Base-by-base conservation (phyloP, 2,113 vertebrate genomes). In the Mirza zaza region DNA sequence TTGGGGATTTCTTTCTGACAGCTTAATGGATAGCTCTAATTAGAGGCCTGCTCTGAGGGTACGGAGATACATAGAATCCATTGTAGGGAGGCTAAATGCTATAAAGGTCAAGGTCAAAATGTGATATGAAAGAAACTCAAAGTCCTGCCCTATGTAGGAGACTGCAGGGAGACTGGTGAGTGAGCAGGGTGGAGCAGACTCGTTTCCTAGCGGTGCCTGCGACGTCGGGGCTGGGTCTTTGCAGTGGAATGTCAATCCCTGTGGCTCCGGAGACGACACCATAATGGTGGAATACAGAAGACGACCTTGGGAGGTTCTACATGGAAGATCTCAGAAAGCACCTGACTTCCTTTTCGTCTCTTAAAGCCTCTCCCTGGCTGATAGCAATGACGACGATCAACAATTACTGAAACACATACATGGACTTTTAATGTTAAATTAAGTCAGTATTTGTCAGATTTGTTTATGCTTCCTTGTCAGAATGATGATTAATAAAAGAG, bases 21-120 rank as follows among this genome's bases (percentile, higher is more conserved):
- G 95, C 80, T 97, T 93, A 98, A 98, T 57, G 27, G 97, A 98
- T 98, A 95, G 92, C 2, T 95, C 50, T 96, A 98, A 98, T 98
- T 98, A 98, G 90, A 83, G 23, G 94, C 1, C 90, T 36, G 79
- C 95, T 63, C 65, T 68, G 50, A 97, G 97, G 0, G 27, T 34
- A 7, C 23, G 0, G 65, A 71, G 39, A 91, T 48, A 98, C 96
- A 94, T 55, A 98, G 32, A 89, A 20, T 90, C 93, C 50, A 36
- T 63, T 82, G 52, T 36, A 65, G 32, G 52, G 75, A 63, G 2
- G 8, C 50, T 45, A 68, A 81, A 68, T 82, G 96, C 87, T 79
- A 73, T 39, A 20, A 92, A 0, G 59, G 84, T 85, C 80, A 88
- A 96, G 93, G 86, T 89, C 90, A 91, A 89, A 83, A 50, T 36